phyloP scores from a whole-genome alignment of 2,113 vertebrate genomes.

The Vulpes ferrilata region DNA sequence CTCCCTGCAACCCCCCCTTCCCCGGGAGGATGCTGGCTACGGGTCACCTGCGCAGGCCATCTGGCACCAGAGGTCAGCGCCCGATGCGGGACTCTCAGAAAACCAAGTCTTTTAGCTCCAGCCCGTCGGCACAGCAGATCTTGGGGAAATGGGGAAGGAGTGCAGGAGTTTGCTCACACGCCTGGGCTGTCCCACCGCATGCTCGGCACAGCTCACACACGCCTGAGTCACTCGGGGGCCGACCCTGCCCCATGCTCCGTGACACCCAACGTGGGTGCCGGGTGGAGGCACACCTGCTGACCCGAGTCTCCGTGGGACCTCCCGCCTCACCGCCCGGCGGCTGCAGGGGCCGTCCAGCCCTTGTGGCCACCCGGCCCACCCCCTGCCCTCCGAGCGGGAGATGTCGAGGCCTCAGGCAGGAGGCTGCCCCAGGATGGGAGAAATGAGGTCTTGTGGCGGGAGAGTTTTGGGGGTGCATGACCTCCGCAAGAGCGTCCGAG shows the following conservation, averaged over 20 bases:
- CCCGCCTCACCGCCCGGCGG: neutral
- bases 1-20: rapidly evolving
- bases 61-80: neutral
- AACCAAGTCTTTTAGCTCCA: neutral
- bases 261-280: rapidly evolving
- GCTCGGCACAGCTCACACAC: neutral
- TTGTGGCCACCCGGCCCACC: neutral
- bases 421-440: neutral
- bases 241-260: rapidly evolving
- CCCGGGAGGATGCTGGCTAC: neutral
- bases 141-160: neutral
- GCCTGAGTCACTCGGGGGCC: rapidly evolving
- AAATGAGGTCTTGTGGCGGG: neutral
- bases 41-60: neutral
- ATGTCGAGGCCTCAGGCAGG: neutral
- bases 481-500: neutral
- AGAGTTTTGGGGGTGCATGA: neutral
- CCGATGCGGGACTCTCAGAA: neutral
- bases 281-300: neutral
- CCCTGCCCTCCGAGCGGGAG: neutral
- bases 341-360: neutral
- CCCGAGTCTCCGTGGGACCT: neutral
- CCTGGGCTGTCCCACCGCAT: neutral
- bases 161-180: rapidly evolving
- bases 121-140: neutral